phyloP scores from a whole-genome alignment of 2,113 vertebrate species.

The Isichthys henryi region DNA sequence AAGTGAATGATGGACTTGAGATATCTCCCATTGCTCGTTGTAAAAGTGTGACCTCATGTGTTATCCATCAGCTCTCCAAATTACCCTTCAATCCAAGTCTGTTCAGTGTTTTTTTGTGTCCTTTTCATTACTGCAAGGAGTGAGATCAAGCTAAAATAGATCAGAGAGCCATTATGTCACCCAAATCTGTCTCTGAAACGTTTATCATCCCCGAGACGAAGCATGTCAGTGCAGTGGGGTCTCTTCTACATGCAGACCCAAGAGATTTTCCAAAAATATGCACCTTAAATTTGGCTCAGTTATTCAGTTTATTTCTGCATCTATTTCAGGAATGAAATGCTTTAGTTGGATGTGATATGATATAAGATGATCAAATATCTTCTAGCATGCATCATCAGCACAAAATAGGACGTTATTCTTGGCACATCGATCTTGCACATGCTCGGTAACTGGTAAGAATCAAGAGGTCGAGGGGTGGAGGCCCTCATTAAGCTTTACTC shows the following conservation, averaged over 20 bases:
- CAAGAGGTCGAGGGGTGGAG: background rate
- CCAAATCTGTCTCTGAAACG: background rate
- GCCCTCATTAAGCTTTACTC: background rate
- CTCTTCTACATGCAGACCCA: background rate
- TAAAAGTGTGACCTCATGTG: background rate
- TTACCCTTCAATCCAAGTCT: background rate
- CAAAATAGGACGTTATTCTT: background rate
- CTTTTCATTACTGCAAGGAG: background rate
- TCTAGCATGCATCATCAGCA: background rate
- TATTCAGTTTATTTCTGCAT: background rate
- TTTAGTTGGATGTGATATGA: background rate
- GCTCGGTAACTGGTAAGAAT: background rate
- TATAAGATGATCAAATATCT: background rate
- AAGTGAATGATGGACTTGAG: background rate
- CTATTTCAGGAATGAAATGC: background rate
- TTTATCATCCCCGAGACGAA: background rate
- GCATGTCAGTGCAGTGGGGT: background rate
- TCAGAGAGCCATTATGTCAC: background rate
- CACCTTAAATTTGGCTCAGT: background rate
- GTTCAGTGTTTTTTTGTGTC: background rate
- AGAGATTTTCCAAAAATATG: background rate
- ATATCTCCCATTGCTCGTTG: background rate
- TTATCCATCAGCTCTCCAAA: background rate
- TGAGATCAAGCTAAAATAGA: background rate
- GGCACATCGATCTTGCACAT: background rate